Conservation (phyloP, 2,797 vertebrate species). For the Brachymystax lenok region DNA sequence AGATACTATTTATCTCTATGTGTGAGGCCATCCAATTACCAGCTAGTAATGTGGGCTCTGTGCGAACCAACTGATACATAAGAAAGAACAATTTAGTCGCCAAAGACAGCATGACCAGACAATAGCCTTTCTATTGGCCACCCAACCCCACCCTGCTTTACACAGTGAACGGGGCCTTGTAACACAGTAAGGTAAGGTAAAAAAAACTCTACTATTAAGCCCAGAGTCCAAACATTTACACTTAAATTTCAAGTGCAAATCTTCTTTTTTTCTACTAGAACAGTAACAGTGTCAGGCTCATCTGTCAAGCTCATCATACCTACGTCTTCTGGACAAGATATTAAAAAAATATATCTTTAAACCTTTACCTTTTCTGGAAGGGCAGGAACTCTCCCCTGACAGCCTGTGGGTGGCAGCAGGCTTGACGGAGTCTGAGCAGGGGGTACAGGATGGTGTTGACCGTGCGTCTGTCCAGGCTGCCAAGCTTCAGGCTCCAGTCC, state of each 20-base stretch:
- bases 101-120: neutral
- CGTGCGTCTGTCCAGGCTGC: slow-evolving; percentile 92
- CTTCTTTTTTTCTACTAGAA: too few species aligned
- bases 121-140: neutral
- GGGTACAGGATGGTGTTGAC: slow-evolving; percentile 92
- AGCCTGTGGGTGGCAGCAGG: slow-evolving; percentile 98
- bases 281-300: too few species aligned
- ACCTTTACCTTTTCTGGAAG: slow-evolving; percentile 90
- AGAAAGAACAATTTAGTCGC: neutral
- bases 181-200: neutral
- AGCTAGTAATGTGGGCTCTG: neutral
- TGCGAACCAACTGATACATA: neutral
- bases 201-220: neutral
- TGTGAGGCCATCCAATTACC: neutral
- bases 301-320: too few species aligned
- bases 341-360: neutral
- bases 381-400: slow-evolving; percentile 97
- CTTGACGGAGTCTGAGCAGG: slow-evolving; percentile 91
- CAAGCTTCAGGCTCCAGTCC: slow-evolving; percentile 94
- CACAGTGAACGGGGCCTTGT: neutral
- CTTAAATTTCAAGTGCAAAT: neutral
- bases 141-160: neutral
- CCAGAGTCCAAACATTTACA: neutral
- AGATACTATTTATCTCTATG: neutral
- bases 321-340: too few species aligned